Conservation (phyloP, 2,797 vertebrate genomes). For the Mionectes olivaceus region DNA sequence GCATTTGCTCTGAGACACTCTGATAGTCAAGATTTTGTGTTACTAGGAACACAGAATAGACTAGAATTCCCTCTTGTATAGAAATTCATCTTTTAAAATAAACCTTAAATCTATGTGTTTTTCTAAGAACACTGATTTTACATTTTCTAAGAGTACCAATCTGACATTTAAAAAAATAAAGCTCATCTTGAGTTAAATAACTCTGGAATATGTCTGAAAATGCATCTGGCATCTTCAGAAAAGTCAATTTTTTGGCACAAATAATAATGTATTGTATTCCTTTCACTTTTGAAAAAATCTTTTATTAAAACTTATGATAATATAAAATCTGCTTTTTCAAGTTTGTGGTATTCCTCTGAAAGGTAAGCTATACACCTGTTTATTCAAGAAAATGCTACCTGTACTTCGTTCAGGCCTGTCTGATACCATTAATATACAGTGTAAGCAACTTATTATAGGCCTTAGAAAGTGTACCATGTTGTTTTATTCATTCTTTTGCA, state of each 20-base stretch:
- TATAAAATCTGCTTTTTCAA: neutral
- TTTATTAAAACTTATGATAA: neutral
- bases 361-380: neutral
- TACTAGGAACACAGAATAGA: neutral
- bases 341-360: neutral
- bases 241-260: slow-evolving; percentile 52
- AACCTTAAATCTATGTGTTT: neutral
- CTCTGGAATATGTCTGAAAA: slow-evolving; percentile 47
- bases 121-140: neutral
- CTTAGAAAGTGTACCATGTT: neutral
- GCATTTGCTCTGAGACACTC: neutral
- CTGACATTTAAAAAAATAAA: slow-evolving; percentile 28
- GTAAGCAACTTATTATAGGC: neutral
- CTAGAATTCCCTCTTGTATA: neutral
- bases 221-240: slow-evolving; percentile 55
- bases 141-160: neutral
- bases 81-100: neutral
- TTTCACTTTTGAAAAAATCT: neutral
- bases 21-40: neutral
- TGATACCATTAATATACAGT: neutral
- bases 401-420: neutral
- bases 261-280: slow-evolving; percentile 5
- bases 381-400: neutral
- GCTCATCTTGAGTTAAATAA: slow-evolving; percentile 15
- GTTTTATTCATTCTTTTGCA: neutral